Evolutionary conservation across 2,888 invertebrate species (phyloP).

Genomic region (Stenotaenia linearis): DNA sequence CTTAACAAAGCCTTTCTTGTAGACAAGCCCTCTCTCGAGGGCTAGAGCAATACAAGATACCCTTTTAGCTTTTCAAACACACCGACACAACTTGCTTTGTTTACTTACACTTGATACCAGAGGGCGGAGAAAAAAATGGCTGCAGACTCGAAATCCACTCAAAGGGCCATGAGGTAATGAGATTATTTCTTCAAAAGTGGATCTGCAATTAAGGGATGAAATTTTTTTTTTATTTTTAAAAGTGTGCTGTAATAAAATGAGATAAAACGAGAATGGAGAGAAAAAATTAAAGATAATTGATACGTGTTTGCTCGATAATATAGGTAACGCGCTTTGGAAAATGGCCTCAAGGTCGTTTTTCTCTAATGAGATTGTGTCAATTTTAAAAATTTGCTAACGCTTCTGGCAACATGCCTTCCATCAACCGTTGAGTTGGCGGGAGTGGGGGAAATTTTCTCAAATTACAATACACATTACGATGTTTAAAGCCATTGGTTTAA

Average conservation of each 20-base stretch:
- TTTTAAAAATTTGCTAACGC: neutral
- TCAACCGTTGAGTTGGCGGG: neutral
- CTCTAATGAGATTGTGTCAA: neutral
- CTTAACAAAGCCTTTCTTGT: neutral
- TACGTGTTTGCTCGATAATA: neutral
- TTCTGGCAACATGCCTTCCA: neutral
- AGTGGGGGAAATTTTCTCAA: too few relatives aligned
- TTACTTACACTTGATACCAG: slow-evolving; percentile 4
- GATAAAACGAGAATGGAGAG: neutral
- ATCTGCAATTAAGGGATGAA: neutral
- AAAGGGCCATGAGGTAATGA: neutral
- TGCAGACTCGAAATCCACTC: neutral
- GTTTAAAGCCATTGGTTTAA: too few relatives aligned
- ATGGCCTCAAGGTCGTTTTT: neutral
- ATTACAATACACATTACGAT: too few relatives aligned
- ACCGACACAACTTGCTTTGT: neutral
- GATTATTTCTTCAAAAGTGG: neutral
- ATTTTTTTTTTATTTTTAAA: neutral
- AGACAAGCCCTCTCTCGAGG: neutral
- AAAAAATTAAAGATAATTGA: neutral
- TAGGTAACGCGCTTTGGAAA: neutral
- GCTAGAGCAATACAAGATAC: neutral
- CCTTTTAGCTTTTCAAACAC: neutral
- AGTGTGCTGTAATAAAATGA: neutral
- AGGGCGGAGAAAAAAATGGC: neutral